Base-by-base conservation (phyloP, 2,113 vertebrate genomes). In the Zosterops borbonicus region DNA sequence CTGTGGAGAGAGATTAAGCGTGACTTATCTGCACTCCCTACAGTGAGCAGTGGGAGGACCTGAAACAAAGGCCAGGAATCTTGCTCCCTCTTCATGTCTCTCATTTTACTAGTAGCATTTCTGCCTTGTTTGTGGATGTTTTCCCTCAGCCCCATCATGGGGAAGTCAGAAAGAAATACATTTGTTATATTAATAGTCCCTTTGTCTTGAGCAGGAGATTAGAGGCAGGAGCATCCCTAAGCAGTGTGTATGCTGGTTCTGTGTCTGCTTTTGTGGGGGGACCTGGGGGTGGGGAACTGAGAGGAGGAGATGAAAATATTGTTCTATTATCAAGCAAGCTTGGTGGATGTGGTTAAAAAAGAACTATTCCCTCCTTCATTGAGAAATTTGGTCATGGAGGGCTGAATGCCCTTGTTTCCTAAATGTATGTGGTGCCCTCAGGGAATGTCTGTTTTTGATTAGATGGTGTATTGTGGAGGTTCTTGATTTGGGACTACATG, bases 371-470 rank as follows among this genome's bases (percentile, higher is more conserved):
- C 52, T 87, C 83, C 65, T 91, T 92, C 71, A 60, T 41, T 91
- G 69, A 94, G 86, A 90, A 92, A 50, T 92, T 95, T 95, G 79
- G 90, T 92, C 95, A 95, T 95, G 94, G 56, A 94, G 82, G 58
- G 24, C 76, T 91, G 90, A 37, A 65, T 91, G 83, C 56, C 89
- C 92, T 94, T 95, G 67, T 93, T 95, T 93, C 91, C 81, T 92
- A 96, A 96, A 97, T 94, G 87, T 92, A 91, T 94, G 91, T 92
- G 87, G 60, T 97, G 76, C 93, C 96, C 95, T 87, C 28, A 44
- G 92, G 97, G 94, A 87, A 44, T 60, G 83, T 93, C 95, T 97
- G 92, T 77, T 73, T 96, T 96, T 85, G 87, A 92, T 95, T 94
- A 95, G 94, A 90, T 71, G 62, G 67, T 39, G 91, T 96, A 76